Percentiles rank a stretch among this genome's conserved stretches.
These are phyloP conservation scores for Dicranocentrus wangi DNA, from an alignment of 2,888 invertebrate genomes.

Conservation along the genomic window DNA sequence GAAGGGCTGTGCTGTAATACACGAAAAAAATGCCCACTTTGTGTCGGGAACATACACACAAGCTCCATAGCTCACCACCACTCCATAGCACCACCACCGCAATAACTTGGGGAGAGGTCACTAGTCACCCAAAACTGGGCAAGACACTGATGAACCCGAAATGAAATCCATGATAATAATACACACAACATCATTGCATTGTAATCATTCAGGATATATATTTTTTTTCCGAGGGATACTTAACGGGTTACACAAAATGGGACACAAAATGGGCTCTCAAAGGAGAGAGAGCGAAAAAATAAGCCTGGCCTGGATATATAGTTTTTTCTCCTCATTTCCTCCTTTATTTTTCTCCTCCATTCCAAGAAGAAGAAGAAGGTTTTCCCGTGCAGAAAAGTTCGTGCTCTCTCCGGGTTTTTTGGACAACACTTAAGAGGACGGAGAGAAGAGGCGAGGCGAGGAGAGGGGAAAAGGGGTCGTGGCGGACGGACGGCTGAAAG, in stretches of 20 bases:
- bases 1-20: not conserved
- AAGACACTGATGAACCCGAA: conserved; percentile 15
- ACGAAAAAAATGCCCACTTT: not conserved
- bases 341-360: conserved; percentile 10
- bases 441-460: conserved; percentile 20
- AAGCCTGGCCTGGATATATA: conserved; percentile 2
- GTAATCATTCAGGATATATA: conserved; percentile 7
- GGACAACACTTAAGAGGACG: conserved; percentile 27
- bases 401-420: conserved; percentile 11
- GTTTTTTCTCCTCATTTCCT: conserved; percentile 29
- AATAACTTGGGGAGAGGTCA: not conserved
- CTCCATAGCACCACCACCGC: too few species aligned
- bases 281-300: conserved; percentile 38
- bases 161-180: not conserved
- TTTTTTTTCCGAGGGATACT: not conserved
- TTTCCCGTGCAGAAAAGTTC: not conserved
- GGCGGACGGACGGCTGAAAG: conserved; percentile 15
- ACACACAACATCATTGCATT: not conserved
- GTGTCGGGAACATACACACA: not conserved
- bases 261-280: conserved; percentile 41
- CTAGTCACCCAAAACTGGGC: not conserved
- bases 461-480: conserved; percentile 34
- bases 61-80: conserved; percentile 9
- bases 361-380: too few species aligned
- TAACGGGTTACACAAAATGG: not conserved